A percentile compares a stretch with the other conserved stretches of the same genome.
phyloP scores from a whole-genome alignment of 2,888 invertebrate genomes.

The Habrosyne pyritoides region DNA sequence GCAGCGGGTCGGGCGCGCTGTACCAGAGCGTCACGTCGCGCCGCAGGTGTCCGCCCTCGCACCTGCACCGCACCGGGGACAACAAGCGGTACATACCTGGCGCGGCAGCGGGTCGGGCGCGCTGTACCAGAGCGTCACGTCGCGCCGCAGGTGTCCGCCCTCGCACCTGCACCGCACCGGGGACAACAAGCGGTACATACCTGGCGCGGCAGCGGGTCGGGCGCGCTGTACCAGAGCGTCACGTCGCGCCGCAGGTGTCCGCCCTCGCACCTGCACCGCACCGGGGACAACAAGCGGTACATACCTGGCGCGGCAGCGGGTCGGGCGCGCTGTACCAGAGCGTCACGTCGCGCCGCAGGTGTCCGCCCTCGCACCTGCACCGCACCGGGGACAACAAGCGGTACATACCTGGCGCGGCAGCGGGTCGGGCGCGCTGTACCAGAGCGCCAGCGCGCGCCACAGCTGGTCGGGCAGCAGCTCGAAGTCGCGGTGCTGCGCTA shows the following conservation, averaged over 20 bases:
- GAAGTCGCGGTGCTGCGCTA: constrained; percentile 92
- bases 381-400: too few species aligned
- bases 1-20: too few species aligned
- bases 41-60: too few species aligned
- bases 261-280: too few species aligned
- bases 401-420: constrained; percentile 87
- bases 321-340: constrained; percentile 92
- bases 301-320: background rate
- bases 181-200: too few species aligned
- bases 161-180: too few species aligned
- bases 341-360: constrained; percentile 93
- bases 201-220: background rate
- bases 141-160: constrained; percentile 95
- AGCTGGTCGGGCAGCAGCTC: constrained; percentile 93
- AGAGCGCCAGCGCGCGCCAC: constrained; percentile 93
- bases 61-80: too few species aligned
- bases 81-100: constrained; percentile 81
- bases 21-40: too few species aligned
- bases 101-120: constrained; percentile 90
- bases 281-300: too few species aligned
- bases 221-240: too few species aligned
- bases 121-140: constrained; percentile 93
- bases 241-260: too few species aligned
- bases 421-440: constrained; percentile 92
- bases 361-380: too few species aligned